A percentile compares a stretch with the other conserved stretches of the same genome.
Conservation (phyloP, 2,797 vertebrate genomes). For the Pyrocephalus nanus region DNA sequence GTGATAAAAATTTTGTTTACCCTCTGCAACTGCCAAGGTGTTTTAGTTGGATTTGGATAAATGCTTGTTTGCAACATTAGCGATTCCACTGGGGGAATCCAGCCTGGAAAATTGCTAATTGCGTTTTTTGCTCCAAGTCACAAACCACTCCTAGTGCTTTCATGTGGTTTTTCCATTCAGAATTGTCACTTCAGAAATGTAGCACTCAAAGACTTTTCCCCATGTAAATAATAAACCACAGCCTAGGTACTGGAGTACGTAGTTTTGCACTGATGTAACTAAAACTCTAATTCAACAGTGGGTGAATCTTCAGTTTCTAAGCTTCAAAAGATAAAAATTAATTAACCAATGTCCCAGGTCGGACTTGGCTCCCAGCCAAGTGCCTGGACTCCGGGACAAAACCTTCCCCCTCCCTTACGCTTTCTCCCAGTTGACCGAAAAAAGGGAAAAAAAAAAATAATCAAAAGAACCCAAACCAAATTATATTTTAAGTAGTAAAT, state of each 20-base stretch:
- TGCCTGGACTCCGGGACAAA: no score
- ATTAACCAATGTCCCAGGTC: background rate
- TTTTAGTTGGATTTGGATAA: conserved; percentile 65
- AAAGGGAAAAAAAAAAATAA: no score
- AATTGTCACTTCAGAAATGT: background rate
- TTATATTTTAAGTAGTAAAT: no score
- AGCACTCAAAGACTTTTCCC: background rate
- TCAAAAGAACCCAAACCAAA: no score
- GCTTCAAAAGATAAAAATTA: background rate
- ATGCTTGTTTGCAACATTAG: conserved; percentile 6
- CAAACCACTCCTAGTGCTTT: conserved; percentile 30
- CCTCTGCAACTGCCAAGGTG: background rate
- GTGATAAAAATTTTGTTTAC: conserved; percentile 34
- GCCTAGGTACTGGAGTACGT: background rate
- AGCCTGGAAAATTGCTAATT: conserved; percentile 22
- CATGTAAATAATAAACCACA: background rate
- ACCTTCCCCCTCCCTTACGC: no score
- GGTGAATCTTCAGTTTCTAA: background rate
- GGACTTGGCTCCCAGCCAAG: no score
- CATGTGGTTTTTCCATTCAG: conserved; percentile 16
- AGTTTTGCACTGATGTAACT: background rate
- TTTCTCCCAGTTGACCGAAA: no score
- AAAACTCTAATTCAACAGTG: background rate
- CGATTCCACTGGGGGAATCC: background rate
- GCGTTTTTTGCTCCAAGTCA: background rate